Base-by-base conservation (phyloP, 2,113 vertebrate genomes). In the Tupaia chinensis region DNA sequence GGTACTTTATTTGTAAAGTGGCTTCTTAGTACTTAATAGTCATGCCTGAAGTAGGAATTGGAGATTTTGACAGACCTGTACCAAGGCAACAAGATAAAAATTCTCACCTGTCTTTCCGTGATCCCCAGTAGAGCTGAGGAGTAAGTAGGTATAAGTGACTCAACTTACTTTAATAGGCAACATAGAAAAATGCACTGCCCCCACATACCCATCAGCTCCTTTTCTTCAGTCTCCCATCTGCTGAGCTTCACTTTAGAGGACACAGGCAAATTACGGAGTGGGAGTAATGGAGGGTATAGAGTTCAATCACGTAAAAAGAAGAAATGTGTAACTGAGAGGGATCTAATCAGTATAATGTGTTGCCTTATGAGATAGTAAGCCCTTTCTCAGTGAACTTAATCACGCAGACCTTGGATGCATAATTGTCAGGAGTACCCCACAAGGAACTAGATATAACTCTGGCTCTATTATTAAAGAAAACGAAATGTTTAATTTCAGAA, bases 401-500 rank as follows among this genome's bases (percentile, higher is more conserved):
- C n/a, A 83, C n/a, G 58, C 7, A 83, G 9, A 95, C 10, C 13
- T 25, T 84, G 15, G 76, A 87, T 68, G 2, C 17, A 12, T 61
- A 68, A 58, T 56, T 86, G 2, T 61, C 27, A 58, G 54, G 22
- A 56, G 79, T 13, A 29, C 12, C 65, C 25, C 19, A 29, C 22
- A 34, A 77, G 73, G 25, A 91, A 76, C 56, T 91, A 14, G 11
- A 25, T 93, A 12, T 61, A 63, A 68, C 11, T 56, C 12, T 91
- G 63, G 80, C 2, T 4, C 89, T 88, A 80, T 63, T 73, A 56
- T 78, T 78, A 73, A 91, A 74, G 27, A 82, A 44, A 91, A 61
- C 7, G 13, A 27, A 74, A 73, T 81, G 9, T 78, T 95, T 88
- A 63, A 60, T 80, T 94, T 86, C 14, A 96, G 29, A 80, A 9